Evolutionary conservation across 2,797 vertebrate species (phyloP).

Genomic region (Dicrostonyx torquatus): DNA sequence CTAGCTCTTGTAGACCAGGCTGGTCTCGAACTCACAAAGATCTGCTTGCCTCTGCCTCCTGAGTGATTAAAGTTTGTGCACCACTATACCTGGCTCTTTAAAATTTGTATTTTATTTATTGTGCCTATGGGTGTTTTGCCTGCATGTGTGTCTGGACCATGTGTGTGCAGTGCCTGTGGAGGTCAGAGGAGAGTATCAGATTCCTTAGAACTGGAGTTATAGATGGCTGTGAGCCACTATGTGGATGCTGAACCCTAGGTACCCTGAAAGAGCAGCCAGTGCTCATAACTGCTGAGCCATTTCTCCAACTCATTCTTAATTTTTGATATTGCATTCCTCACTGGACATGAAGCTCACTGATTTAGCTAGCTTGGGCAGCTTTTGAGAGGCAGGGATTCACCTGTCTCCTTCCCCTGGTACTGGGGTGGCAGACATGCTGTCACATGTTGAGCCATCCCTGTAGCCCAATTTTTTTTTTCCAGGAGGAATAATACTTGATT

Average conservation of each 20-base stretch:
- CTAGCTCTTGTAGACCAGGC: too few species aligned
- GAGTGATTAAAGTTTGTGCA: background rate
- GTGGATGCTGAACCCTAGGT: background rate
- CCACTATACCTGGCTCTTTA: background rate
- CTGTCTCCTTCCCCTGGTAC: background rate
- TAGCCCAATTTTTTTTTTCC: background rate
- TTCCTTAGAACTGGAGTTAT: background rate
- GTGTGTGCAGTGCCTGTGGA: background rate
- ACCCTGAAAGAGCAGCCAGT: background rate
- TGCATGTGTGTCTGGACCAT: too few species aligned
- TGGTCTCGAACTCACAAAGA: too few species aligned
- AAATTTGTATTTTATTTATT: background rate
- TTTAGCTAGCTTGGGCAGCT: background rate
- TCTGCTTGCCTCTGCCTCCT: background rate
- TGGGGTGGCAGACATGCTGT: background rate
- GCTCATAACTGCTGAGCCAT: background rate
- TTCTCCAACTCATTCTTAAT: background rate
- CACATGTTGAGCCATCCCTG: background rate
- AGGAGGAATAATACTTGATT: background rate
- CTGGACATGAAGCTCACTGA: background rate
- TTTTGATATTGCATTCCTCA: background rate
- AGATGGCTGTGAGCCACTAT: background rate
- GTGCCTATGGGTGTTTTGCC: background rate
- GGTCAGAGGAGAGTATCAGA: too few species aligned
- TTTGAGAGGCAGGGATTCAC: background rate